These are phyloP conservation scores for Peucedramus taeniatus DNA, from an alignment of 2,113 vertebrate genomes.

Conservation along the genomic window DNA sequence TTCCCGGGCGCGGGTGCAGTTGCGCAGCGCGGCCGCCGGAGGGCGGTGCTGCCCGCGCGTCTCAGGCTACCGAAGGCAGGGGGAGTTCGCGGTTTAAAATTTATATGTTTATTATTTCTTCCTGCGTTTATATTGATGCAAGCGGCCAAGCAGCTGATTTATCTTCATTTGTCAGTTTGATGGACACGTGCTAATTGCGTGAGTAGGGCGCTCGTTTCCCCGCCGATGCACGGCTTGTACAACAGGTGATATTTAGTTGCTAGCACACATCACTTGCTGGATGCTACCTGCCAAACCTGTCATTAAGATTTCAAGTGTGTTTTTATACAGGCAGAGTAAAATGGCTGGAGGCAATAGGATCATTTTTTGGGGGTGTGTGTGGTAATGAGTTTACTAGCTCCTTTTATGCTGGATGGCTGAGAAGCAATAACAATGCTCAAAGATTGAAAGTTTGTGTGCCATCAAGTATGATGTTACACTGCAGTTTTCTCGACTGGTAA, in stretches of 20 bases:
- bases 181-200: slow-evolving; percentile 1
- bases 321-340: not conserved
- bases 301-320: not conserved
- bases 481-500: not conserved
- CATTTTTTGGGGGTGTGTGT: accelerated
- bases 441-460: not conserved
- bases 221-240: not conserved
- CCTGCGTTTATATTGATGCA: slow-evolving; percentile 41
- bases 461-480: not conserved
- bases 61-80: accelerated
- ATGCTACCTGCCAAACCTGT: not conserved
- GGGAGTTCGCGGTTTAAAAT: slow-evolving; percentile 16
- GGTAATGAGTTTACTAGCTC: not conserved
- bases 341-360: not conserved
- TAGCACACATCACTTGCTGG: not conserved
- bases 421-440: not conserved
- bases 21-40: not conserved
- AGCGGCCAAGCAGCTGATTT: slow-evolving; percentile 32
- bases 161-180: slow-evolving; percentile 30
- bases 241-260: not conserved
- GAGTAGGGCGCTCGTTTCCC: not conserved
- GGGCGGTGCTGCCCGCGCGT: not conserved
- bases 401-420: not conserved
- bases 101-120: slow-evolving; percentile 53
- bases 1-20: not conserved